These are phyloP conservation scores for Corythornis cristatus DNA, from an alignment of 2,113 vertebrate genomes.

Conservation along the genomic window DNA sequence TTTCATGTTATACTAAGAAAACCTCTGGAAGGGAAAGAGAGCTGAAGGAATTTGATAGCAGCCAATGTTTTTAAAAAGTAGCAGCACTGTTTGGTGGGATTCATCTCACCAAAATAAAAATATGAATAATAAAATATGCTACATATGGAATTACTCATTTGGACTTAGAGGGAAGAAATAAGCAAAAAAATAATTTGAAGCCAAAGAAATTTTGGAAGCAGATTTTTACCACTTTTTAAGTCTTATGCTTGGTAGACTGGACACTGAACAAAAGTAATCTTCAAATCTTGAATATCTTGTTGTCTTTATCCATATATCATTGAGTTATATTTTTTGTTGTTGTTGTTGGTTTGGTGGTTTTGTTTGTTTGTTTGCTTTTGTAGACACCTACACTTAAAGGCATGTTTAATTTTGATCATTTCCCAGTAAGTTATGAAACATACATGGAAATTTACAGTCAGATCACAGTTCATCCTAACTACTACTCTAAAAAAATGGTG, in stretches of 20 bases:
- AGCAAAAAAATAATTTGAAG: background rate
- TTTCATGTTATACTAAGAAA: background rate
- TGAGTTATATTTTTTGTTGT: background rate
- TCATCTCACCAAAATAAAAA: background rate
- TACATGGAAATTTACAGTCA: background rate
- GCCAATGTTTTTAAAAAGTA: background rate
- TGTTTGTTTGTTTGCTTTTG: no score
- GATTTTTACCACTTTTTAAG: background rate
- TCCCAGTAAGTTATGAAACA: background rate
- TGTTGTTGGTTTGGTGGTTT: no score
- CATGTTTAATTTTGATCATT: background rate
- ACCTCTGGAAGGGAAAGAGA: background rate
- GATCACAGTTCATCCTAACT: background rate
- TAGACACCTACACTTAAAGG: background rate
- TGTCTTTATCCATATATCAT: background rate
- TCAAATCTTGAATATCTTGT: background rate
- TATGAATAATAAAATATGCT: background rate
- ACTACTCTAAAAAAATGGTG: background rate
- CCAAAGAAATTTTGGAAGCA: background rate
- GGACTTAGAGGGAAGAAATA: background rate
- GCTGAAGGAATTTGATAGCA: background rate
- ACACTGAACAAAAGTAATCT: background rate
- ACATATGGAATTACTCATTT: background rate
- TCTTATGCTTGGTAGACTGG: background rate
- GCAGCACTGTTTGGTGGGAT: background rate